Evolutionary conservation across 2,113 vertebrate species (phyloP).

Genomic region (Talpa occidentalis): DNA sequence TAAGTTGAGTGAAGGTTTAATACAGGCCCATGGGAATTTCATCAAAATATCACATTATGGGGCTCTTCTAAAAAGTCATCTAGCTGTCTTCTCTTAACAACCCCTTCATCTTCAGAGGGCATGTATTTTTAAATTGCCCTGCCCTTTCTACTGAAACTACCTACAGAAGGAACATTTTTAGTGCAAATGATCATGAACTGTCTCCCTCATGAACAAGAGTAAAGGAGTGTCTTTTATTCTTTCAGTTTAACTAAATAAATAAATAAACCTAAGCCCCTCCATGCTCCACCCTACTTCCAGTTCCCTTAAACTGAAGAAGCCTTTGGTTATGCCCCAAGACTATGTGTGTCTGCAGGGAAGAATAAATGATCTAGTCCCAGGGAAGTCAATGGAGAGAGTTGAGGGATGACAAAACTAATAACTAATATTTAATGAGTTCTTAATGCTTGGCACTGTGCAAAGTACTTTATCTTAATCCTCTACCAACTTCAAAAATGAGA

Average conservation of each 20-base stretch:
- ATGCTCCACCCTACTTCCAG: background rate
- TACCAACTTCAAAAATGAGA: background rate
- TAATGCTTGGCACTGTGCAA: background rate
- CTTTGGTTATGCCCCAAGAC: background rate
- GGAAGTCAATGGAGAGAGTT: background rate
- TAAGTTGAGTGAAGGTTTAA: background rate
- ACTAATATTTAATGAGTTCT: background rate
- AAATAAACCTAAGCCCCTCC: background rate
- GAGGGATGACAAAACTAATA: background rate
- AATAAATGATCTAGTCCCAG: background rate
- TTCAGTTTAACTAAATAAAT: background rate
- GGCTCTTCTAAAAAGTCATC: background rate
- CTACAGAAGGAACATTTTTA: background rate
- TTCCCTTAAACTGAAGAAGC: background rate
- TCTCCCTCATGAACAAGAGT: background rate
- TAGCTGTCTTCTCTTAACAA: background rate
- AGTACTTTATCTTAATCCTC: background rate
- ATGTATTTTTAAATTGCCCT: slow-evolving; percentile 11
- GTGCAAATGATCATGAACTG: background rate
- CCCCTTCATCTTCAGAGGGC: background rate
- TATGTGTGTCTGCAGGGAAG: background rate
- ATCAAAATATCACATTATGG: background rate
- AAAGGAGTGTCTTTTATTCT: background rate
- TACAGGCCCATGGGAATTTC: background rate
- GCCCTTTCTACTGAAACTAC: slow-evolving; percentile 9